These are phyloP conservation scores for Phoxinus dragarum DNA, from an alignment of 2,797 vertebrate species.

Conservation along the genomic window DNA sequence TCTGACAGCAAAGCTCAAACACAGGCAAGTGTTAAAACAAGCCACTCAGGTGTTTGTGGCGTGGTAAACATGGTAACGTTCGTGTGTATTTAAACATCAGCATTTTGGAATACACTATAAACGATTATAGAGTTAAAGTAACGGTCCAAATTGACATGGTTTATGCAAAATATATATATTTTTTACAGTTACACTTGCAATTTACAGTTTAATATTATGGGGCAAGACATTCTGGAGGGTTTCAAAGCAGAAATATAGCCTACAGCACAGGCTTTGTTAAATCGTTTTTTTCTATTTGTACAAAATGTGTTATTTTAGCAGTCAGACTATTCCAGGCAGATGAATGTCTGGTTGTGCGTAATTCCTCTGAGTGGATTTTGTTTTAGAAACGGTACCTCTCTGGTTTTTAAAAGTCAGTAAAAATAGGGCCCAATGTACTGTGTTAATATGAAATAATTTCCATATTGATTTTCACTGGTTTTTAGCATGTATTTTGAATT, in stretches of 20 bases:
- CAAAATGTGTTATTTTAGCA: neutral
- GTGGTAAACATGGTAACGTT: constrained; percentile 18
- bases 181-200: too few relatives aligned
- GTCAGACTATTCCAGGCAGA: neutral
- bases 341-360: neutral
- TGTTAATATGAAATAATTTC: neutral
- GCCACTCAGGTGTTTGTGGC: constrained; percentile 13
- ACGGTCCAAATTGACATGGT: neutral
- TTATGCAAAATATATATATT: too few relatives aligned
- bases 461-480: neutral
- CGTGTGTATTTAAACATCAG: constrained; percentile 46
- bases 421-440: neutral
- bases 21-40: constrained; percentile 30
- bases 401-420: neutral
- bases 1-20: constrained; percentile 20
- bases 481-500: neutral
- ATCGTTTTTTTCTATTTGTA: neutral
- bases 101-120: neutral
- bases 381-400: neutral
- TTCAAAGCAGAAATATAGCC: neutral
- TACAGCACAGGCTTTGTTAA: neutral
- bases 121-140: neutral
- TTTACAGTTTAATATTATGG: neutral
- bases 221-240: neutral
- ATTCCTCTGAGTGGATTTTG: neutral